A percentile compares a stretch with the other conserved stretches of the same genome.
Evolutionary conservation across 1,140 invertebrate genomes (phyloP).

Genomic region (Gerris buenoi): DNA sequence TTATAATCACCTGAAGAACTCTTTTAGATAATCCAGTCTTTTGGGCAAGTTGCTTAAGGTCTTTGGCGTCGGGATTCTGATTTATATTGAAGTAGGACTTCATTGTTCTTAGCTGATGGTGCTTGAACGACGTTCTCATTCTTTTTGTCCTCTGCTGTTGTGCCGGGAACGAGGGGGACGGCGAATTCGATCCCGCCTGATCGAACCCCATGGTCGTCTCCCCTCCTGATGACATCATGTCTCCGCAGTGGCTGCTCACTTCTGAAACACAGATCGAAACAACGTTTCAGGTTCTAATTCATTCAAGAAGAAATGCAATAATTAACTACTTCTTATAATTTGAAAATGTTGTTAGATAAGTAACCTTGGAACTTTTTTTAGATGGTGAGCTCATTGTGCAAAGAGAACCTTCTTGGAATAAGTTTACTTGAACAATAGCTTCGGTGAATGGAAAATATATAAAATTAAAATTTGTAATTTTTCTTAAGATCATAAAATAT

Average conservation of each 20-base stretch:
- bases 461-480: too few species aligned
- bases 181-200: background rate
- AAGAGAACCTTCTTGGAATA: too few species aligned
- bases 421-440: too few species aligned
- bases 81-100: conserved; percentile 93
- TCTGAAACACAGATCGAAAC: too few species aligned
- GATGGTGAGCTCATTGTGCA: too few species aligned
- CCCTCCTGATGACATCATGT: conserved; percentile 47
- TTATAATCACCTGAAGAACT: conserved; percentile 70
- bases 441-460: too few species aligned
- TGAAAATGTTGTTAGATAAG: too few species aligned
- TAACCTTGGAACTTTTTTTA: too few species aligned
- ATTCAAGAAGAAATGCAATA: too few species aligned
- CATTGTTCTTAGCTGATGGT: conserved; percentile 93
- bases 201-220: background rate
- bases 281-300: too few species aligned
- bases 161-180: conserved; percentile 42
- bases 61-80: conserved; percentile 93
- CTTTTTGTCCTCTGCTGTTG: conserved; percentile 59
- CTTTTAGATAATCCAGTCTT: conserved; percentile 94
- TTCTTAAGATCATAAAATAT: too few species aligned
- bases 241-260: conserved; percentile 36
- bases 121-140: conserved; percentile 92
- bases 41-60: conserved; percentile 83
- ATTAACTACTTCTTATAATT: too few species aligned